Conservation (phyloP, 2,888 invertebrate species). For the Vanessa cardui region DNA sequence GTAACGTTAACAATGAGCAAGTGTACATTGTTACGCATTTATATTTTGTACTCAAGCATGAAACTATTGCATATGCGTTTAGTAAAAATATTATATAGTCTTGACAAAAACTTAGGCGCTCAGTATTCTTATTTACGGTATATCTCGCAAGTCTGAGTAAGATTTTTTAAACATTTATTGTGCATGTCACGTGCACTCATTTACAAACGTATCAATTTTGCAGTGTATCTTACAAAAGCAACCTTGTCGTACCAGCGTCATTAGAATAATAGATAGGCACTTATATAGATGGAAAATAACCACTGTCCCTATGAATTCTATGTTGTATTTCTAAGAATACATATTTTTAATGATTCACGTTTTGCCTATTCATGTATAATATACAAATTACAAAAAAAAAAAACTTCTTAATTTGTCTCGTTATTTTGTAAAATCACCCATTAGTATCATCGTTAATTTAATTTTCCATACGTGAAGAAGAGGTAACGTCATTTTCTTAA, state of each 20-base stretch:
- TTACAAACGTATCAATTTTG: slow-evolving; percentile 48
- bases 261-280: slow-evolving; percentile 56
- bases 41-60: slow-evolving; percentile 4
- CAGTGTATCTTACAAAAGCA: slow-evolving; percentile 43
- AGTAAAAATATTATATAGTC: slow-evolving; percentile 44
- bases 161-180: slow-evolving; percentile 56
- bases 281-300: slow-evolving; percentile 59
- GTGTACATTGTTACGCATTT: background rate
- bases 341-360: slow-evolving; percentile 79
- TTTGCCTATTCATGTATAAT: slow-evolving; percentile 82
- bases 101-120: slow-evolving; percentile 64
- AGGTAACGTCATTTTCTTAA: slow-evolving; percentile 18
- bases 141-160: slow-evolving; percentile 63
- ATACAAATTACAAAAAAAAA: slow-evolving; percentile 76
- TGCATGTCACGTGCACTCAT: slow-evolving; percentile 46
- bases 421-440: slow-evolving; percentile 46
- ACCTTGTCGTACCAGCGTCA: slow-evolving; percentile 43
- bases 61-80: slow-evolving; percentile 6
- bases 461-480: slow-evolving; percentile 7
- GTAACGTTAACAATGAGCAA: background rate
- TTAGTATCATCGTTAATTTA: slow-evolving; percentile 5
- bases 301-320: slow-evolving; percentile 60
- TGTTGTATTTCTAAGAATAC: slow-evolving; percentile 73
- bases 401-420: slow-evolving; percentile 61
- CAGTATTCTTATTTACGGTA: slow-evolving; percentile 44